Evolutionary conservation across 1,140 invertebrate species (phyloP), one percentile per base, ranked within the genome.

Genomic region (Eupristina koningsbergeri): DNA sequence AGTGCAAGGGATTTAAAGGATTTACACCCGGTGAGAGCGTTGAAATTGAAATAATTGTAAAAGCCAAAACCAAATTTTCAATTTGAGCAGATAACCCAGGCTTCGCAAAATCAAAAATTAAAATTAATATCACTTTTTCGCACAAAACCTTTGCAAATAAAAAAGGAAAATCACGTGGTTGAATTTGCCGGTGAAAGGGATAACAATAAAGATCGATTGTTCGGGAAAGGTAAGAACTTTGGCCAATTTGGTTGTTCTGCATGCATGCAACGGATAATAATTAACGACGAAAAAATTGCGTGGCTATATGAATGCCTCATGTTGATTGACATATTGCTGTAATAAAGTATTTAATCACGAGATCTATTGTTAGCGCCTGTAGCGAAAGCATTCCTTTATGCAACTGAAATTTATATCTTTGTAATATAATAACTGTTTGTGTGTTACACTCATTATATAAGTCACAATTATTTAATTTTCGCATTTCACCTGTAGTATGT

Each of bases 1-100:
- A 67, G 63, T n/a, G 61, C 63, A 31, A 6, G 58, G n/a, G 63
- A 31, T 50, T 50, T 80, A 45, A 78, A 41, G 19, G 61, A 63
- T 78, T 63, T 78, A 63, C 61, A 78, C 17, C 45, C 26, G 45
- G 61, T 61, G 50, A 11, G 22, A 63, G 34, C 6, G n/a, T 36
- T 78, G 34, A 41, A 41, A 64, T 64, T 64, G n/a, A 78, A 78
- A 78, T 63, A 78, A 78, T 63, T 63, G 45, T 36, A 64, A 78
- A 78, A 78, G 36, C 29, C 34, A 78, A 78, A 64, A 58, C 76
- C 17, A 63, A 76, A 36, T 36, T 26, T 76, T 31, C 47, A 58
- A 76, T 76, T 74, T 50, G 22, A 50, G 17, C 8, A 29, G 31
- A 34, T 71, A 71, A 26, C n/a, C 9, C 6, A n/a, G 36, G 19